Evolutionary conservation across 2,888 invertebrate species (phyloP).

Genomic region (Ichneumon xanthorius): DNA sequence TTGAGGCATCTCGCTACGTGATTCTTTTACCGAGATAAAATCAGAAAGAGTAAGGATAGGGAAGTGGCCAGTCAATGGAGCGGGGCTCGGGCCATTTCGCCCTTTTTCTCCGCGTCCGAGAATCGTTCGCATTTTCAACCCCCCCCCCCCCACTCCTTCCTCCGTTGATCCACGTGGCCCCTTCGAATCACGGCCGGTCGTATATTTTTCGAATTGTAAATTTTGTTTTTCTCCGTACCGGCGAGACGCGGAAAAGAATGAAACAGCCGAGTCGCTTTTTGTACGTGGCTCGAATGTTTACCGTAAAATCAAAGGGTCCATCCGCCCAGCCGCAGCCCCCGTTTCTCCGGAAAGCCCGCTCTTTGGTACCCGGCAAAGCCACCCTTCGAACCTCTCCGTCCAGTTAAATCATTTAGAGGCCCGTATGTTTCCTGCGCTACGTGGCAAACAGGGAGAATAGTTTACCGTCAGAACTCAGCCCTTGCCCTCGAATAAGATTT

Average conservation of each 20-base stretch:
- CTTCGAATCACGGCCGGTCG: constrained; percentile 57
- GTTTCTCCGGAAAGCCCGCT: constrained; percentile 1
- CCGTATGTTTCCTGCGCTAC: constrained; percentile 26
- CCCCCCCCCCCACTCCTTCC: not conserved
- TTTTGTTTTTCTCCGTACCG: constrained; percentile 61
- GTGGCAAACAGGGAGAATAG: not conserved
- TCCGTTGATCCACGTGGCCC: constrained; percentile 9
- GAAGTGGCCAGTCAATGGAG: constrained; percentile 15
- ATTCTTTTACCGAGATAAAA: constrained; percentile 64
- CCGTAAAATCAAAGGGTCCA: constrained; percentile 58
- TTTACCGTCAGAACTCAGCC: constrained; percentile 28
- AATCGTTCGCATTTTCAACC: constrained; percentile 55
- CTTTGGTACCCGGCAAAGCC: not conserved
- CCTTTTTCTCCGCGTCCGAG: constrained; percentile 16
- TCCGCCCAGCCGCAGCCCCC: constrained; percentile 1
- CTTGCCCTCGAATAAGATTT: constrained; percentile 52
- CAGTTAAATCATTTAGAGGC: constrained; percentile 53
- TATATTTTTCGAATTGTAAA: constrained; percentile 64
- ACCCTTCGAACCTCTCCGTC: constrained; percentile 29
- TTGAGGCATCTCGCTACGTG: constrained; percentile 59
- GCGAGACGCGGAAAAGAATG: constrained; percentile 21
- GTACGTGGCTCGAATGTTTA: constrained; percentile 65
- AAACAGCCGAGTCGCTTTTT: constrained; percentile 26
- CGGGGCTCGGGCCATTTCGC: not conserved
- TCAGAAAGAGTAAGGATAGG: constrained; percentile 41